A percentile compares a stretch with the other conserved stretches of the same genome.
Conservation (phyloP, 1,140 invertebrate genomes). For the Dufourea novaeangliae region DNA sequence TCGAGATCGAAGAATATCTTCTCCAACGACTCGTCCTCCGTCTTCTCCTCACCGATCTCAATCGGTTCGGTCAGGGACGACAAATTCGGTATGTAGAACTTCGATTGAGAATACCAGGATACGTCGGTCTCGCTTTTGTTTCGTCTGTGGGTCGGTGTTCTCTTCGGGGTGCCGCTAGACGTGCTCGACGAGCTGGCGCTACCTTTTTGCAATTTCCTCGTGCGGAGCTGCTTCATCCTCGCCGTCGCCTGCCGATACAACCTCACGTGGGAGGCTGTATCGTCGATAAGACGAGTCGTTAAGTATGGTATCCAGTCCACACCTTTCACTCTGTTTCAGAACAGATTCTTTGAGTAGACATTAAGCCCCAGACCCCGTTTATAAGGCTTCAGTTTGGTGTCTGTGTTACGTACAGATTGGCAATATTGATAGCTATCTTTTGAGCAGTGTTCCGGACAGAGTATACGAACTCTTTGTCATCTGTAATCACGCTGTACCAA, state of each 20-base stretch:
- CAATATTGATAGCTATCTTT: constrained; percentile 83
- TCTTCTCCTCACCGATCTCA: constrained; percentile 66
- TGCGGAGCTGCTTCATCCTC: constrained; percentile 82
- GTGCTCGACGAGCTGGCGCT: constrained; percentile 77
- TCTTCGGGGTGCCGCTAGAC: constrained; percentile 80
- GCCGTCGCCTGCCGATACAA: constrained; percentile 89
- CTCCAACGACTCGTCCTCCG: constrained; percentile 83
- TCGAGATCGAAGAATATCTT: constrained; percentile 95
- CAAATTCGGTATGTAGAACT: constrained; percentile 79
- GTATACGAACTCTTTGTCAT: constrained; percentile 83
- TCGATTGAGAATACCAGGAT: constrained; percentile 83
- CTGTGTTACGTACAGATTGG: constrained; percentile 79
- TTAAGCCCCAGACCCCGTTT: neutral
- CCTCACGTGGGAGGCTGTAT: constrained; percentile 93
- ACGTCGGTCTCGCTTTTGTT: constrained; percentile 89
- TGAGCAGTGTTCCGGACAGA: constrained; percentile 83
- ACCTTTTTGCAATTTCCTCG: constrained; percentile 79
- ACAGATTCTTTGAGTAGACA: constrained; percentile 8
- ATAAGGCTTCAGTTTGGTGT: too few relatives aligned
- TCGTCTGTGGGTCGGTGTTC: constrained; percentile 83
- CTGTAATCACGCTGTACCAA: constrained; percentile 86
- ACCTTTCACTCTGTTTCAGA: constrained; percentile 87
- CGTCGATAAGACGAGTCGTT: constrained; percentile 93
- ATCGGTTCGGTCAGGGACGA: constrained; percentile 76
- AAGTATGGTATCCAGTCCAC: constrained; percentile 95